These are phyloP conservation scores for Ladona fulva DNA, from an alignment of 1,140 invertebrate species.

Conservation along the genomic window DNA sequence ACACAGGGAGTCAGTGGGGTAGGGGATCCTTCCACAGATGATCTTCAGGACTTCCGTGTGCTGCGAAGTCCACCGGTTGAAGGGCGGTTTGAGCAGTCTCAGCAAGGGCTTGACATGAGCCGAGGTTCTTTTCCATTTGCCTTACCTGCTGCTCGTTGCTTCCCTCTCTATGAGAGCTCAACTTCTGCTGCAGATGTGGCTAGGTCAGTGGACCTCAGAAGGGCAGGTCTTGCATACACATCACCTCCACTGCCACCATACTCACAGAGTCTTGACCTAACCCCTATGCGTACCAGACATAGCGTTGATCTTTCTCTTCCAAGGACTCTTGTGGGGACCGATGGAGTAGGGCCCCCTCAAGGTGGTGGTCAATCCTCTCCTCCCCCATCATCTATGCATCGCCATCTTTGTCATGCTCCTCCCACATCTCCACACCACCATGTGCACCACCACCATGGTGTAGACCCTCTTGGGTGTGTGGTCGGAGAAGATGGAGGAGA, in stretches of 20 bases:
- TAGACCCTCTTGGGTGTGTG: background rate
- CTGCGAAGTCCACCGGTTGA: slow-evolving; percentile 10
- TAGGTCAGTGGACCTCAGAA: background rate
- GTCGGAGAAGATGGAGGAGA: background rate
- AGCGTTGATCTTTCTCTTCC: slow-evolving; percentile 14
- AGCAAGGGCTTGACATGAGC: slow-evolving; percentile 16
- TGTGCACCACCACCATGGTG: slow-evolving; percentile 12
- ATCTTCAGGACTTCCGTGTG: slow-evolving; percentile 11
- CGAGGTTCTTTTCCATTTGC: background rate
- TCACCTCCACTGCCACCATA: background rate
- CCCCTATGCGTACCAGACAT: background rate
- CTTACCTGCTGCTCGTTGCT: background rate
- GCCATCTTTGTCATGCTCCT: background rate
- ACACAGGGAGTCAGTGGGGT: background rate
- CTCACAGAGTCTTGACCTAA: slow-evolving; percentile 13
- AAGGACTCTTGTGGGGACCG: background rate
- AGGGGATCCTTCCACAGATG: background rate
- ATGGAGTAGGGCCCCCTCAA: background rate
- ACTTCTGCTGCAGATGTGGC: background rate
- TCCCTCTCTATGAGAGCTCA: background rate
- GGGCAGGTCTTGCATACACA: background rate
- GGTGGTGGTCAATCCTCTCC: background rate
- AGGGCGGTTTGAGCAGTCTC: background rate
- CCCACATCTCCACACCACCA: background rate
- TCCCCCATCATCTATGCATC: background rate